Base-by-base conservation (phyloP, 2,888 invertebrate genomes). In the Trachelus iudaicus region DNA sequence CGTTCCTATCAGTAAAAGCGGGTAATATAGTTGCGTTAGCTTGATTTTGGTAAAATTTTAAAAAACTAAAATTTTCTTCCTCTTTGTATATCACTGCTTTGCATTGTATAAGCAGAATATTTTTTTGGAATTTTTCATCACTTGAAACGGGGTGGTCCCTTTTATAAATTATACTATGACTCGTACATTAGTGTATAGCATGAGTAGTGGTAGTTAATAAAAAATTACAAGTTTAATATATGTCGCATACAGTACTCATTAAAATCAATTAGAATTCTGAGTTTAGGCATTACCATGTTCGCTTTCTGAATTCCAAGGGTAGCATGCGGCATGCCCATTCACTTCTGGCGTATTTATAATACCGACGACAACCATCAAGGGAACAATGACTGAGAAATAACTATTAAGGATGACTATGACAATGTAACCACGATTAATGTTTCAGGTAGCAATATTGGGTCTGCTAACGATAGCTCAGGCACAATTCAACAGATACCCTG, bases 401-500 rank as follows among this genome's bases (percentile, higher is more conserved):
- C 23, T 56, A 23, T 56, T 23, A 23, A 56, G 23, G 56, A 23
- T 9, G 23, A 56, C 2, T 0, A 56, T 56, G 56, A 56, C 23
- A 23, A 23, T 56, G 56, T 56, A 23, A 23, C 9, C 23, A 56
- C 23, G 56, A 56, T 56, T 56, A 56, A 56, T 23, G 23, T 56
- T 56, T 68, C 80, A 85, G 89, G 78, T 89, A 33, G 79, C 83
- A 37, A 73, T 89, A 75, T 79, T 88, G 73, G 85, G 84, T 1
- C 75, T 89, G 71, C 79, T 81, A 76, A 81, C 86, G 79, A 76
- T 87, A 80, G 85, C 81, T 73, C 83, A 82, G 74, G 88, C 83
- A 6, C 89, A 89, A 76, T 81, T 81, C 79, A 84, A 85, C 81
- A 86, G 85, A 76, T 88, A 85, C 79, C 83, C 85, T 12, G 85